Base-by-base conservation (phyloP, 2,888 invertebrate genomes). In the Pandemis heparana region DNA sequence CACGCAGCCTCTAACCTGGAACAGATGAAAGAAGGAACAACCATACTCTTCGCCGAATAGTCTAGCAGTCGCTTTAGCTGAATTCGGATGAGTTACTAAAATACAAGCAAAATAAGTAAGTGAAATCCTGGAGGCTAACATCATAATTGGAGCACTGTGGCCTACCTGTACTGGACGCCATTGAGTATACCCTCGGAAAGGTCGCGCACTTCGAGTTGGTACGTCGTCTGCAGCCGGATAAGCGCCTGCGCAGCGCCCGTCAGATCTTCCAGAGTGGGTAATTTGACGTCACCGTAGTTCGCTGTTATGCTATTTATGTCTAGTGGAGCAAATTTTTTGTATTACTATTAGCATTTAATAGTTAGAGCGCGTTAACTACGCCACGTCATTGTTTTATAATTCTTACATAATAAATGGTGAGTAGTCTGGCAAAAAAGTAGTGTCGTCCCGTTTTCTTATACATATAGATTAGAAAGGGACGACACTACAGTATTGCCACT, bases 201-300 rank as follows among this genome's bases (percentile, higher is more conserved):
- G 70, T 98, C 97, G 0, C 96, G 95, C 0, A 99, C 97, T 77
- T 98, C 97, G 75, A 99, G 94, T 79, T 97, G 96, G 89, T 99
- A 99, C 0, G 99, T 99, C 82, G 98, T 98, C 91, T 99, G 99
- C 5, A 99, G 95, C 69, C 99, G 95, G 80, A 98, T 97, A 75
- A 99, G 95, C 0, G 99, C 99, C 70, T 97, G 97, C 4, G 99
- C 99, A 10, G 99, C 99, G 0, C 99, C 99, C 81, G 97, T 97
- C 75, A 99, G 93, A 90, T 99, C 99, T 89, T 99, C 99, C 77
- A 97, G 96, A 0, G 97, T 97, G 0, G 99, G 99, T 87, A 99
- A 98, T 87, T 97, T 97, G 77, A 98, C 95, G 75, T 96, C 96
- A 70, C 94, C 95, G 71, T 97, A 96, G 79, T 96, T 96, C 83